A percentile compares a stretch with the other conserved stretches of the same genome.
Evolutionary conservation across 2,888 invertebrate species (phyloP).

Genomic region (Lasiommata megera): DNA sequence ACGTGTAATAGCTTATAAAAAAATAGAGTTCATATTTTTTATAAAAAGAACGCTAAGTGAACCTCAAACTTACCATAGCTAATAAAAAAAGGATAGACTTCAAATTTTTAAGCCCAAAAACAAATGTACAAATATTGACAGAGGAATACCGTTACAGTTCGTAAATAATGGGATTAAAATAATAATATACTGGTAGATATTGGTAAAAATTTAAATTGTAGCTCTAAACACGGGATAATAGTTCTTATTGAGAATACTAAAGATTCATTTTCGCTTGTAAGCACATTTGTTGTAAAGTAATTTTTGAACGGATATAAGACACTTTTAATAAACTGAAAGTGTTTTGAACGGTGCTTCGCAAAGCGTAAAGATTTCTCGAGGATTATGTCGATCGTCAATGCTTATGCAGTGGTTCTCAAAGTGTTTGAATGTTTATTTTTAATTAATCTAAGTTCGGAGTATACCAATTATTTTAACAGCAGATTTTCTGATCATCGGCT

Average conservation of each 20-base stretch:
- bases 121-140: slow-evolving; percentile 54
- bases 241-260: neutral
- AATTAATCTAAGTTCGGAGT: neutral
- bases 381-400: slow-evolving; percentile 64
- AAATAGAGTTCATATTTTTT: neutral
- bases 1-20: neutral
- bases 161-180: slow-evolving; percentile 27
- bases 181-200: slow-evolving; percentile 22
- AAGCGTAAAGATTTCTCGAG: slow-evolving; percentile 73
- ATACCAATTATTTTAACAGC: too few species aligned
- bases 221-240: neutral
- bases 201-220: slow-evolving; percentile 12
- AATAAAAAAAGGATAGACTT: neutral
- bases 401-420: slow-evolving; percentile 52
- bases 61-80: neutral
- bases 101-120: slow-evolving; percentile 24
- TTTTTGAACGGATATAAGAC: slow-evolving; percentile 40
- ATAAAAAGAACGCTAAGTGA: neutral
- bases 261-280: slow-evolving; percentile 9
- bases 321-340: slow-evolving; percentile 76
- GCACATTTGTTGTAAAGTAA: slow-evolving; percentile 13
- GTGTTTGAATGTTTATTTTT: slow-evolving; percentile 27
- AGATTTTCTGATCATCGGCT: too few species aligned
- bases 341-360: slow-evolving; percentile 70
- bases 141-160: slow-evolving; percentile 45